phyloP scores from a whole-genome alignment of 1,140 invertebrate species.

The Caligus rogercresseyi region DNA sequence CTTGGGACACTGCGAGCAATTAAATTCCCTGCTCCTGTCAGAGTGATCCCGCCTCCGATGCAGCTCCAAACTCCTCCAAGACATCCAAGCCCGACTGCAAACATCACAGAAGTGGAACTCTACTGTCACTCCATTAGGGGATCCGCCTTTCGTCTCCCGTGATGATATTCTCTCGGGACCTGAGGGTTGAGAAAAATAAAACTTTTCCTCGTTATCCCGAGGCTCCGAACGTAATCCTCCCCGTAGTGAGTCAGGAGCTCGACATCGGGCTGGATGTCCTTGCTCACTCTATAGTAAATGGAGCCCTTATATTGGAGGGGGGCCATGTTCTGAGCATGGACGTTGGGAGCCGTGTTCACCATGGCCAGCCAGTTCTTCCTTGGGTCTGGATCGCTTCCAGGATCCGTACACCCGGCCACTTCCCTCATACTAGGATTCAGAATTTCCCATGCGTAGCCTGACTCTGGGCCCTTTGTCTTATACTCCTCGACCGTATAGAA shows the following conservation, averaged over 20 bases:
- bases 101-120: too few species aligned
- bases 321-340: background rate
- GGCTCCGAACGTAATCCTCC: background rate
- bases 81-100: too few species aligned
- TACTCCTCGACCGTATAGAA: background rate
- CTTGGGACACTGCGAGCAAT: too few species aligned
- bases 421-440: background rate
- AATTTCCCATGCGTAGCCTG: background rate
- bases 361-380: background rate
- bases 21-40: too few species aligned
- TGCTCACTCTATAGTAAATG: background rate
- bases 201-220: background rate
- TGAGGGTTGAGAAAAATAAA: too few species aligned
- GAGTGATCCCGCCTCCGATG: too few species aligned
- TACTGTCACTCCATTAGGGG: too few species aligned
- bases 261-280: background rate
- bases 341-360: background rate
- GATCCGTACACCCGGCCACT: background rate
- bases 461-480: background rate
- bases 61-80: too few species aligned
- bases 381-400: background rate
- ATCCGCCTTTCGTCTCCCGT: too few species aligned
- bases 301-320: background rate
- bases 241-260: background rate
- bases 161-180: too few species aligned